A percentile compares a stretch with the other conserved stretches of the same genome.
These are phyloP conservation scores for Ophioninae sp. DNA, from an alignment of 2,888 invertebrate species.

Conservation along the genomic window DNA sequence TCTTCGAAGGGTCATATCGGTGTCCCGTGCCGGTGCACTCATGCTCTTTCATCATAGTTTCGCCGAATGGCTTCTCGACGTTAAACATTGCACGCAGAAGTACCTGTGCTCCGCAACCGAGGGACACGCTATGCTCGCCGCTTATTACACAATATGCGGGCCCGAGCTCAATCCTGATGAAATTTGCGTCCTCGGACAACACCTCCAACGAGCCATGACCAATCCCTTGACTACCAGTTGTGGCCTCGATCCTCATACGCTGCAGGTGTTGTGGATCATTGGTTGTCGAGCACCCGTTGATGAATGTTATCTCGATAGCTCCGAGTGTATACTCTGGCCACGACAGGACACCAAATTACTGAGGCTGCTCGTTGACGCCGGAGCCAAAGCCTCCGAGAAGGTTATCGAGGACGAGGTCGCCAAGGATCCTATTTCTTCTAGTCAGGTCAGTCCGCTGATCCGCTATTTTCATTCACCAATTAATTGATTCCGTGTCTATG, in stretches of 20 bases:
- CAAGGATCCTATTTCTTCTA: slow-evolving; percentile 79
- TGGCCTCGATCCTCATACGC: slow-evolving; percentile 84
- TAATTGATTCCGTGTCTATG: not conserved
- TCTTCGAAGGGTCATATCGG: slow-evolving; percentile 86
- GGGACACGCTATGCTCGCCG: slow-evolving; percentile 94
- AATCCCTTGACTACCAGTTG: slow-evolving; percentile 74
- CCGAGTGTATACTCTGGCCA: slow-evolving; percentile 80
- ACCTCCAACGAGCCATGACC: slow-evolving; percentile 76
- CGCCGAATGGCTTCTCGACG: slow-evolving; percentile 96
- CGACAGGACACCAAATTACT: slow-evolving; percentile 86
- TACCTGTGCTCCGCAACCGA: slow-evolving; percentile 94
- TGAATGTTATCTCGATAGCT: slow-evolving; percentile 77
- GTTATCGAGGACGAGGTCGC: slow-evolving; percentile 79
- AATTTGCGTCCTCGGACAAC: slow-evolving; percentile 86
- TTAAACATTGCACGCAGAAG: slow-evolving; percentile 98
- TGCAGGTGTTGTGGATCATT: slow-evolving; percentile 90
- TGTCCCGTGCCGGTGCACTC: slow-evolving; percentile 84
- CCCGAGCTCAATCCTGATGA: slow-evolving; percentile 87
- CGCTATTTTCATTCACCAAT: not conserved
- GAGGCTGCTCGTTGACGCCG: slow-evolving; percentile 88
- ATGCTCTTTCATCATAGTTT: slow-evolving; percentile 96
- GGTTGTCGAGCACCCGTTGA: slow-evolving; percentile 83
- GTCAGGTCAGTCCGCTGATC: slow-evolving; percentile 74
- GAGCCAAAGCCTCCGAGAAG: slow-evolving; percentile 83
- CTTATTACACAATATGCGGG: slow-evolving; percentile 90